A percentile compares a stretch with the other conserved stretches of the same genome.
Evolutionary conservation across 2,113 vertebrate species (phyloP).

Genomic region (Sterna hirundo): DNA sequence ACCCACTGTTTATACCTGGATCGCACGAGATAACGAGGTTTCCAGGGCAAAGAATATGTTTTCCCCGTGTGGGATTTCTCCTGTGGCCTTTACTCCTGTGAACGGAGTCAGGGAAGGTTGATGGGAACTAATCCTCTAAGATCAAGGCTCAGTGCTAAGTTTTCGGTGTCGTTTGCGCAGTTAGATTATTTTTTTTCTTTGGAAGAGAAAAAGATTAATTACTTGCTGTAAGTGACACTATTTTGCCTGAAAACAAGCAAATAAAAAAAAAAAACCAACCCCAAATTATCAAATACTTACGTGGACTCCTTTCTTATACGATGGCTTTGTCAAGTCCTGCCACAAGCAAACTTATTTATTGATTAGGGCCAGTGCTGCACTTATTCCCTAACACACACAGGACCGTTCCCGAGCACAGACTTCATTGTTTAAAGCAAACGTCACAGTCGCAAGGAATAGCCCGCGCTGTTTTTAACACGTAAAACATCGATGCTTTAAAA

Average conservation of each 20-base stretch:
- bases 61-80: slow-evolving; percentile 9
- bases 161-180: not conserved
- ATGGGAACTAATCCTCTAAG: not conserved
- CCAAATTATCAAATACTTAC: not conserved
- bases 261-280: not conserved
- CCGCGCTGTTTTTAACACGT: not conserved
- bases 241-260: not conserved
- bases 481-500: not conserved
- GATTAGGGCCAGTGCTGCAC: not conserved
- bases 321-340: not conserved
- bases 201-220: not conserved
- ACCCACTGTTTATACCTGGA: not conserved
- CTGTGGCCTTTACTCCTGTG: not conserved
- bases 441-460: fast-evolving
- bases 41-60: slow-evolving; percentile 1
- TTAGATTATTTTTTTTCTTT: not conserved
- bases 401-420: not conserved
- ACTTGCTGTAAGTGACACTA: not conserved
- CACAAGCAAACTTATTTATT: not conserved
- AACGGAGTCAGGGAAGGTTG: not conserved
- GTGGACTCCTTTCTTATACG: not conserved
- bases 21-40: not conserved
- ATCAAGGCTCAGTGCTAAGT: not conserved
- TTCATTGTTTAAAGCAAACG: not conserved
- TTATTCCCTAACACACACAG: not conserved